Percentiles rank a stretch among this genome's conserved stretches.
Evolutionary conservation across 2,888 invertebrate genomes (phyloP).

Genomic region (Uropetala carovei): DNA sequence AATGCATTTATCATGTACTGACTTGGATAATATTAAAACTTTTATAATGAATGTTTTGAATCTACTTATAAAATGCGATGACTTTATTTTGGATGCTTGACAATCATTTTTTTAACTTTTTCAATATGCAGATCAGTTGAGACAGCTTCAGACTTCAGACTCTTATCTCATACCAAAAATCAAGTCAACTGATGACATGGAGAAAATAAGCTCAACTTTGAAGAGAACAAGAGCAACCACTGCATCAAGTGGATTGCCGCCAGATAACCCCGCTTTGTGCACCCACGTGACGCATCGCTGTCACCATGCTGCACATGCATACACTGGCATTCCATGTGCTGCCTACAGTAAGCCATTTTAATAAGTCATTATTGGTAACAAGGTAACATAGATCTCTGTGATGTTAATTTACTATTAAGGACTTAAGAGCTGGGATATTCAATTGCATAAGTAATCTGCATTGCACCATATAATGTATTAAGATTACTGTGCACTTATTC

Average conservation of each 20-base stretch:
- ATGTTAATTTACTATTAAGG: slow-evolving; percentile 46
- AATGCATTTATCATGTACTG: too few species aligned
- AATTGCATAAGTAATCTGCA: neutral
- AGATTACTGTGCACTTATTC: neutral
- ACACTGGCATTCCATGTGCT: slow-evolving; percentile 91
- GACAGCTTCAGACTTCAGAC: slow-evolving; percentile 85
- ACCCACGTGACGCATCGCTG: slow-evolving; percentile 93
- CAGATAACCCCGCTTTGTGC: slow-evolving; percentile 76
- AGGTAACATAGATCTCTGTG: neutral
- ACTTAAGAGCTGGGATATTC: neutral
- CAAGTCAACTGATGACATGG: slow-evolving; percentile 73
- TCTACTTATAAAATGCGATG: too few species aligned
- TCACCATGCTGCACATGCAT: slow-evolving; percentile 93
- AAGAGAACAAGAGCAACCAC: slow-evolving; percentile 70
- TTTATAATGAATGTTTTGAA: too few species aligned
- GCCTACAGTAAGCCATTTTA: slow-evolving; percentile 85
- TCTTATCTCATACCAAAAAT: slow-evolving; percentile 73
- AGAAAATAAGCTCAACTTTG: slow-evolving; percentile 72
- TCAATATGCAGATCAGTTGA: slow-evolving; percentile 79
- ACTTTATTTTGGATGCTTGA: too few species aligned
- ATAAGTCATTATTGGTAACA: neutral
- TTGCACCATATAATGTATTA: neutral
- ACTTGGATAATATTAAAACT: too few species aligned
- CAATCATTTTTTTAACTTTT: neutral
- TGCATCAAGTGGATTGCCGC: slow-evolving; percentile 68